phyloP scores from a whole-genome alignment of 1,140 invertebrate species.

The Macrosteles quadrilineatus region DNA sequence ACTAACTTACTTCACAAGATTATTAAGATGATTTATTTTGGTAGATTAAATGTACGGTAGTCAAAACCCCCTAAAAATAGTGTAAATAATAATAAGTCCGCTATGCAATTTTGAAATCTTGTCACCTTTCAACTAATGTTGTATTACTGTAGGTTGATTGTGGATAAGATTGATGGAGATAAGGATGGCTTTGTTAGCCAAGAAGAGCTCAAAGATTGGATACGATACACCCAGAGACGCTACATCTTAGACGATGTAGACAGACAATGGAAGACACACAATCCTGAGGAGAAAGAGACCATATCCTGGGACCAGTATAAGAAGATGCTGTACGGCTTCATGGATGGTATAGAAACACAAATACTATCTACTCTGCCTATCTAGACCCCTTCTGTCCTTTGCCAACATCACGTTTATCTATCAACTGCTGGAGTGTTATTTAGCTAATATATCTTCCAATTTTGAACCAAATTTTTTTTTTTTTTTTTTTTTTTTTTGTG shows the following conservation, averaged over 20 bases:
- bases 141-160: constrained; percentile 70
- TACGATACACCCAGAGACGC: constrained; percentile 87
- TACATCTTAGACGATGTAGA: constrained; percentile 93
- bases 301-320: constrained; percentile 86
- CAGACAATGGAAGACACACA: constrained; percentile 90
- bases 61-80: too few relatives aligned
- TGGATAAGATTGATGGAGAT: constrained; percentile 92
- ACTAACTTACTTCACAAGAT: too few relatives aligned
- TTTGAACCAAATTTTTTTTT: too few relatives aligned
- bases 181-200: constrained; percentile 83
- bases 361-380: neutral
- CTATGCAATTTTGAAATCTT: too few relatives aligned
- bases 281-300: constrained; percentile 72
- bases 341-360: constrained; percentile 70
- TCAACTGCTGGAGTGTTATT: too few relatives aligned
- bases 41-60: too few relatives aligned
- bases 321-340: constrained; percentile 81
- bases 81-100: too few relatives aligned
- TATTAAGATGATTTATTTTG: too few relatives aligned
- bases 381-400: neutral
- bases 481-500: too few relatives aligned
- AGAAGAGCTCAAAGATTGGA: constrained; percentile 95
- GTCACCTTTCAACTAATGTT: too few relatives aligned
- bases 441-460: too few relatives aligned
- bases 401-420: neutral